A percentile compares a stretch with the other conserved stretches of the same genome.
Conservation (phyloP, 2,113 vertebrate genomes). For the Peromyscus leucopus region DNA sequence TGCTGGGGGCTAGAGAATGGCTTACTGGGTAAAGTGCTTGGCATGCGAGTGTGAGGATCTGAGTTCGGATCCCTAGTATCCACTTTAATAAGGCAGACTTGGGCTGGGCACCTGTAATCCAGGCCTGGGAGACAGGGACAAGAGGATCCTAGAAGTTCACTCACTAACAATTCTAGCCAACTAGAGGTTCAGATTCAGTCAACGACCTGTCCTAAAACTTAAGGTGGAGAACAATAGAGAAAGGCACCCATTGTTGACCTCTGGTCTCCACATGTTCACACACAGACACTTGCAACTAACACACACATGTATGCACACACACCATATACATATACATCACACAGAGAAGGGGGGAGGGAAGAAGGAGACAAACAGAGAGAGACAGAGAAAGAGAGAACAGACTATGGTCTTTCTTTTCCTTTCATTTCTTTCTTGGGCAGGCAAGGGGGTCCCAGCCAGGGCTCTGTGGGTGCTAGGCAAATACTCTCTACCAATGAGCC, state of each 20-base stretch:
- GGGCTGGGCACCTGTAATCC: background rate
- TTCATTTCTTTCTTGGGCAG: background rate
- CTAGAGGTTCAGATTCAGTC: background rate
- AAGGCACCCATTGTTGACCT: background rate
- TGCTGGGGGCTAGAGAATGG: background rate
- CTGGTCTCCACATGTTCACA: background rate
- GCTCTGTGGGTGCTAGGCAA: background rate
- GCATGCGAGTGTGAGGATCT: background rate
- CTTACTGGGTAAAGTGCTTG: background rate
- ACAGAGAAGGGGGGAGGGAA: too few species aligned
- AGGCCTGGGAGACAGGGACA: background rate
- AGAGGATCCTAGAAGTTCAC: background rate
- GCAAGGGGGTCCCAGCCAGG: background rate
- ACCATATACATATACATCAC: too few species aligned
- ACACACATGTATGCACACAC: background rate
- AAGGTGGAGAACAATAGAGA: background rate
- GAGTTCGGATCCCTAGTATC: background rate
- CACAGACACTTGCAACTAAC: background rate
- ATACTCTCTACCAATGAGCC: background rate
- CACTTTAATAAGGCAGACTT: background rate
- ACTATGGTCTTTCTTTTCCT: background rate
- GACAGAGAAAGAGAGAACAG: background rate
- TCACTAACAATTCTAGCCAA: background rate
- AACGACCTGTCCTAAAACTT: background rate
- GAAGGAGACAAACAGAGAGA: background rate